These are phyloP conservation scores for Prochilodus magdalenae DNA, from an alignment of 2,113 vertebrate species.

Conservation along the genomic window DNA sequence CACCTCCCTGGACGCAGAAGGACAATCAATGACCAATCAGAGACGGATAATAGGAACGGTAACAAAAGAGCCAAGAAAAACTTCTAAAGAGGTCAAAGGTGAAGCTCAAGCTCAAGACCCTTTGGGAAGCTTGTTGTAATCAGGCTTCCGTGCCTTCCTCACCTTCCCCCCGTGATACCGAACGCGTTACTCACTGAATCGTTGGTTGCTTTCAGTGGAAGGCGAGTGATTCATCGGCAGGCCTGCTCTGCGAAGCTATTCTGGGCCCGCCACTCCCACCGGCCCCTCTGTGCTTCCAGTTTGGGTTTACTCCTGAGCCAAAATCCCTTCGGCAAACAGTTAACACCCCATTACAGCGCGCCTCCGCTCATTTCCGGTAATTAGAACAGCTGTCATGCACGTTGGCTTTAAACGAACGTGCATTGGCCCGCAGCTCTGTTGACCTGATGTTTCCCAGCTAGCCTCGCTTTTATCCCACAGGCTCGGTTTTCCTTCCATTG, in stretches of 20 bases:
- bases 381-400: slow-evolving; percentile 9
- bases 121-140: background rate
- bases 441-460: background rate
- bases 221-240: no score
- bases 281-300: background rate
- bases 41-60: no score
- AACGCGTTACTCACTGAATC: no score
- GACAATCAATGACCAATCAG: no score
- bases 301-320: background rate
- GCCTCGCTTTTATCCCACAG: background rate
- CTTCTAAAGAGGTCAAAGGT: no score
- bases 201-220: no score
- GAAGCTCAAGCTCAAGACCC: no score
- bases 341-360: slow-evolving; percentile 24
- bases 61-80: no score
- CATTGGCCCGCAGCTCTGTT: background rate
- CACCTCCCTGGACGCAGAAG: no score
- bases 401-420: background rate
- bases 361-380: background rate
- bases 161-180: no score
- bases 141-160: no score
- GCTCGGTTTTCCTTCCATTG: background rate
- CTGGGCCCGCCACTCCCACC: background rate
- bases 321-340: slow-evolving; percentile 7
- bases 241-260: no score